Evolutionary conservation across 2,797 vertebrate species (phyloP), one percentile per base, ranked within the genome.

Genomic region (Peromyscus attwateri): DNA sequence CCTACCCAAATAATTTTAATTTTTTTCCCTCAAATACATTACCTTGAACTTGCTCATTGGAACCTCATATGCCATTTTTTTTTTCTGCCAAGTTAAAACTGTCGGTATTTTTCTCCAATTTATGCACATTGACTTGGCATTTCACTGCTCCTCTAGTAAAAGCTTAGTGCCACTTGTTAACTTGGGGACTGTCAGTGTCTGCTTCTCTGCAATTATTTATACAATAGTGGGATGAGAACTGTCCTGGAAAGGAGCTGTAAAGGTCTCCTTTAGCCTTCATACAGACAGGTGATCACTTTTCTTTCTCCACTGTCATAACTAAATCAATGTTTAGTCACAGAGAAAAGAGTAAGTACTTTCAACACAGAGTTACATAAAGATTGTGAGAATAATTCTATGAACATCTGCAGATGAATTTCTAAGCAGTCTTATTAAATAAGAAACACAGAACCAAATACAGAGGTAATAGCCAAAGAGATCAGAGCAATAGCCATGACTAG

Each of bases 111-210:
- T 91, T 46, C 12, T 70, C 19, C 3, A 79, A 49, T 73, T 88
- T 89, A 64, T 52, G 13, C 25, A 46, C 40, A 83, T 31, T 82
- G 23, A 57, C 19, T 92, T 97, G 73, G 3, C 37, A 89, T 93
- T 94, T 87, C 31, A 55, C 17, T 87, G 52, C 14, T 87, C 43
- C 57, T 92, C 91, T 89, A 17, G n/a, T 89, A 77, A 92, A 95
- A 93, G 40, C 27, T 92, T 84, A 60, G 6, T 66, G 29, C 94
- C 29, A 77, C 46, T 81, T 89, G 23, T 49, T 93, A 87, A 84
- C 49, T 68, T 90, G 17, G 37, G 85, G 21, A 77, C 95, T 91
- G 68, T 89, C 62, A n/a, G 2, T 62, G 11, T 62, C 11, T 60
- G 1, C 43, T 70, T 71, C 27, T 95, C 23, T 87, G 60, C 23